A percentile compares a stretch with the other conserved stretches of the same genome.
Evolutionary conservation across 1,140 invertebrate genomes (phyloP).

Genomic region (Macrobrachium rosenbergii): DNA sequence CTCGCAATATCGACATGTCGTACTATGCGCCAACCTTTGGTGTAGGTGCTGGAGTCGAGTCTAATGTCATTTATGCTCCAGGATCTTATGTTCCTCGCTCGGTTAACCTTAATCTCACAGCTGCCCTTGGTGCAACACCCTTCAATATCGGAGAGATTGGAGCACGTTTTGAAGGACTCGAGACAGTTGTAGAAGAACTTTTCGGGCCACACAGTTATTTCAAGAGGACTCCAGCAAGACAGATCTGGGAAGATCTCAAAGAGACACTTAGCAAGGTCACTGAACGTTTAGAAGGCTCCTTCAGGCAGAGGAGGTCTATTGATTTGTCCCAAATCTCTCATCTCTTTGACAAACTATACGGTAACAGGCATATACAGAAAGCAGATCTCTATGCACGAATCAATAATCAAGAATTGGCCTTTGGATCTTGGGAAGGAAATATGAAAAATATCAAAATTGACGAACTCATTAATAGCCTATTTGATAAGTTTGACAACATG

Average conservation of each 20-base stretch:
- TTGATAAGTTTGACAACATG: too few species aligned
- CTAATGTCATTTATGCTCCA: conserved; percentile 46
- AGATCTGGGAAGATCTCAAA: not conserved
- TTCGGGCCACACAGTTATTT: conserved; percentile 47
- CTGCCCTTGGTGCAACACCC: conserved; percentile 19
- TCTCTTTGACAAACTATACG: too few species aligned
- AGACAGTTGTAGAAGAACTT: conserved; percentile 27
- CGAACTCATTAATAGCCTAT: too few species aligned
- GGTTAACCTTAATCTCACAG: conserved; percentile 39
- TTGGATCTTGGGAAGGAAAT: too few species aligned
- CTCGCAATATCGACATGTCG: conserved; percentile 43
- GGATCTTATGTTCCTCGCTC: conserved; percentile 49
- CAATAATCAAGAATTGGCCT: too few species aligned
- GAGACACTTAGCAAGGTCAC: not conserved
- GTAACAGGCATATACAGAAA: too few species aligned
- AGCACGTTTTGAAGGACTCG: conserved; percentile 36
- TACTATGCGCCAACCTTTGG: conserved; percentile 32
- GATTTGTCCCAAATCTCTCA: too few species aligned
- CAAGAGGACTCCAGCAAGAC: not conserved
- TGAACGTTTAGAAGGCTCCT: not conserved
- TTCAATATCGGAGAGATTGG: conserved; percentile 48
- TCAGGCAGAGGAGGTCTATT: too few species aligned
- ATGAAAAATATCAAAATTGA: too few species aligned
- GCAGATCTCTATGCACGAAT: too few species aligned
- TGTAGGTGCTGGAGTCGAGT: conserved; percentile 39